These are phyloP conservation scores for Antrozous pallidus DNA, from an alignment of 2,797 vertebrate species.

Conservation along the genomic window DNA sequence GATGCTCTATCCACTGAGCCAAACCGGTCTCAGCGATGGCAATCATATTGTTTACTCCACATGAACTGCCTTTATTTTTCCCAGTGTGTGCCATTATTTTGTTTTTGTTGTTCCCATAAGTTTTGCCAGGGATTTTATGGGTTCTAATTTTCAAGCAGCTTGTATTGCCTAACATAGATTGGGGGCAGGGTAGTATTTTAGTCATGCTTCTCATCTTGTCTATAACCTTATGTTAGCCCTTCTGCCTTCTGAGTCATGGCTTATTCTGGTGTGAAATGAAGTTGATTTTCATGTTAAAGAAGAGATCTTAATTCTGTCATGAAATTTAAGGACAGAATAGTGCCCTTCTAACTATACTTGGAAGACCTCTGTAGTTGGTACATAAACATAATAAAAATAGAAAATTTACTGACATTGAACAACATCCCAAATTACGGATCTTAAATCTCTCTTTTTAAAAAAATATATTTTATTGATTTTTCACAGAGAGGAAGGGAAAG, in stretches of 20 bases:
- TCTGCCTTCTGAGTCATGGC: background rate
- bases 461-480: no score
- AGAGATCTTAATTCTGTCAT: background rate
- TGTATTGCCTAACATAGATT: background rate
- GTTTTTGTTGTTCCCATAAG: conserved; percentile 21
- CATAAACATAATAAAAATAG: background rate
- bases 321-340: background rate
- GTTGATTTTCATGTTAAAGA: background rate
- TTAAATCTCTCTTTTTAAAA: conserved; percentile 9
- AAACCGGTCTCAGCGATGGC: no score
- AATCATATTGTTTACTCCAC: conserved; percentile 35
- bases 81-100: conserved; percentile 21
- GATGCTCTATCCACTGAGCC: no score
- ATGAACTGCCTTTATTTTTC: background rate
- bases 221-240: background rate
- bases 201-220: background rate
- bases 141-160: conserved; percentile 20
- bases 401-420: background rate
- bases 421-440: background rate
- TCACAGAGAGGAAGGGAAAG: no score
- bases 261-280: background rate
- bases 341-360: background rate
- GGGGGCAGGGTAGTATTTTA: background rate
- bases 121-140: conserved; percentile 52
- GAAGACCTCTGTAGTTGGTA: background rate